Evolutionary conservation across 2,797 vertebrate species (phyloP).

Genomic region (Hyperoplus lanceolatus): DNA sequence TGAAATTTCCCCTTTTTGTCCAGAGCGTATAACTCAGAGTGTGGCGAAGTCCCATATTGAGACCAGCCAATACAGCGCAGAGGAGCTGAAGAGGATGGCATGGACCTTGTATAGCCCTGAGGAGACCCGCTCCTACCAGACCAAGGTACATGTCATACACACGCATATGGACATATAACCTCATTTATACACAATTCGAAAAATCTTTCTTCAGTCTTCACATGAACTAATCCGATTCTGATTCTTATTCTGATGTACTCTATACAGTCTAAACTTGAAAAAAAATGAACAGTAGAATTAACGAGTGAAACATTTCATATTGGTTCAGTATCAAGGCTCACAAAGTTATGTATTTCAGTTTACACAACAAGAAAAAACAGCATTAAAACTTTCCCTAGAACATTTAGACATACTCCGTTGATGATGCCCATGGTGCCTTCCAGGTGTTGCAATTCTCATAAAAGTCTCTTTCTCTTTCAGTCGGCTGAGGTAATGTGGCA

Average conservation of each 20-base stretch:
- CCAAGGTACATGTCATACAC: slow-evolving; percentile 82
- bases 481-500: slow-evolving; percentile 93
- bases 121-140: slow-evolving; percentile 89
- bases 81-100: slow-evolving; percentile 90
- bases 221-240: no score
- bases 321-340: slow-evolving; percentile 1
- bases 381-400: neutral
- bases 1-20: slow-evolving; percentile 25
- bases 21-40: slow-evolving; percentile 91
- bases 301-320: slow-evolving; percentile 2
- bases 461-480: slow-evolving; percentile 74
- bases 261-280: neutral
- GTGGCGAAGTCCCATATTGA: slow-evolving; percentile 93
- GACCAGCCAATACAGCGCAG: slow-evolving; percentile 91
- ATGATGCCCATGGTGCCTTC: neutral
- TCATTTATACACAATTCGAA: neutral
- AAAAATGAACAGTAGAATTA: neutral
- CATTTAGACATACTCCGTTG: neutral
- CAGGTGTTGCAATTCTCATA: neutral
- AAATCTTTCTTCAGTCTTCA: neutral
- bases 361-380: slow-evolving; percentile 17
- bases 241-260: neutral
- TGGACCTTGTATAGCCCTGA: slow-evolving; percentile 91
- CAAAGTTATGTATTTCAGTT: neutral
- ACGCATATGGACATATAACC: neutral